Percentiles rank a stretch among this genome's conserved stretches.
phyloP scores from a whole-genome alignment of 2,888 invertebrate genomes.

The Lucinisca nassula region DNA sequence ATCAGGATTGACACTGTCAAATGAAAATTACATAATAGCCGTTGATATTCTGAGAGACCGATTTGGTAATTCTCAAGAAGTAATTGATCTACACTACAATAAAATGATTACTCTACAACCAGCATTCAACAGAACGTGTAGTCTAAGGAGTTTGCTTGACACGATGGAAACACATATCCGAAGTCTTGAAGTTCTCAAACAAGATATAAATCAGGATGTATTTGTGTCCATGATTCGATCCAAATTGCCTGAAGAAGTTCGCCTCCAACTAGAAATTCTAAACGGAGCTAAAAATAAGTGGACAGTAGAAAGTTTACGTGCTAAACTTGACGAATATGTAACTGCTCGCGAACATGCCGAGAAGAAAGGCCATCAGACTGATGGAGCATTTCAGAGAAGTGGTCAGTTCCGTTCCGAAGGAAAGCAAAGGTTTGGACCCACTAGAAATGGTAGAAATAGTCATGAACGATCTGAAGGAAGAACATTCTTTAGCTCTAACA shows the following conservation, averaged over 20 bases:
- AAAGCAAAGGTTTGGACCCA: background rate
- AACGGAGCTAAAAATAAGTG: conserved; percentile 14
- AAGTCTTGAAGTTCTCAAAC: conserved; percentile 27
- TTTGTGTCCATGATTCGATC: conserved; percentile 21
- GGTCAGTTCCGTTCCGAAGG: background rate
- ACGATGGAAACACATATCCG: conserved; percentile 37
- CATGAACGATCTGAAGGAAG: no score
- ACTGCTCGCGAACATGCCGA: conserved; percentile 18
- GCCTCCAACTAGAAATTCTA: conserved; percentile 13
- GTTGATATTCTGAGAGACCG: background rate
- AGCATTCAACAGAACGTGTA: background rate
- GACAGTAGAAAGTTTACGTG: conserved; percentile 4
- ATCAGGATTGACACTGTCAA: background rate
- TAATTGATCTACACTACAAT: conserved; percentile 3
- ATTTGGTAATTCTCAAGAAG: conserved; percentile 8
- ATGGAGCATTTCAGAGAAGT: background rate
- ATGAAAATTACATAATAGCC: conserved; percentile 5
- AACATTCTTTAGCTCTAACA: background rate
- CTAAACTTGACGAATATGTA: background rate
- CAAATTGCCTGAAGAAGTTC: conserved; percentile 19
- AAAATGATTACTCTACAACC: background rate
- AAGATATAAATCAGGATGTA: conserved; percentile 22
- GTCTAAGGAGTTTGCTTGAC: background rate
- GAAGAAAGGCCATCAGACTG: background rate
- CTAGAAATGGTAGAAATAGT: no score